Conservation (phyloP, 2,888 invertebrate species). For the Drosophila nr. perissopoda region DNA sequence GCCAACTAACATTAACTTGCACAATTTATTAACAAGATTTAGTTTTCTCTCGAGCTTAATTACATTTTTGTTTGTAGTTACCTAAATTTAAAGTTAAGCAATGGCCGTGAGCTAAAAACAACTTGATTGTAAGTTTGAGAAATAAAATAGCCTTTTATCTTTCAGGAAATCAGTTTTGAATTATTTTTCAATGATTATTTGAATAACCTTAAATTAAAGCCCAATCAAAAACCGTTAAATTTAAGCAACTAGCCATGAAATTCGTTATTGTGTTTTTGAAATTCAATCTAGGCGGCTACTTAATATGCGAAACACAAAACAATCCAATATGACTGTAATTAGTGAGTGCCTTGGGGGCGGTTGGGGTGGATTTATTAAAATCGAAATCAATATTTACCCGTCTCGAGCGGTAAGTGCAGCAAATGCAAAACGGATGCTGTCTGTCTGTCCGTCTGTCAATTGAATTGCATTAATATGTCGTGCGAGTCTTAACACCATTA, state of each 20-base stretch:
- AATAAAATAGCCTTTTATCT: neutral
- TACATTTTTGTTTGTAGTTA: neutral
- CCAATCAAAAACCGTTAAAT: neutral
- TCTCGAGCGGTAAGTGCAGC: constrained; percentile 24
- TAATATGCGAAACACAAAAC: constrained; percentile 51
- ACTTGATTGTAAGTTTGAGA: neutral
- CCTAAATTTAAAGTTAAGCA: neutral
- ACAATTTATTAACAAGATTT: neutral
- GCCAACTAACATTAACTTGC: neutral
- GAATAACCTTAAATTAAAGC: neutral
- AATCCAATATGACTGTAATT: constrained; percentile 44
- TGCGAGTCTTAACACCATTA: constrained; percentile 75
- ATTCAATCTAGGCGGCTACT: constrained; percentile 12
- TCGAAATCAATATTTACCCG: constrained; percentile 78
- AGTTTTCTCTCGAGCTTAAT: neutral
- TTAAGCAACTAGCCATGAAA: neutral
- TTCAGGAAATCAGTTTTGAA: neutral
- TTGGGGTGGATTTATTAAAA: constrained; percentile 61
- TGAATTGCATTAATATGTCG: constrained; percentile 69
- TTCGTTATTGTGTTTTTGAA: neutral
- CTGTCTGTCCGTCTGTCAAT: constrained; percentile 62
- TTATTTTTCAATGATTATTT: neutral
- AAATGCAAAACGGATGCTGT: constrained; percentile 60
- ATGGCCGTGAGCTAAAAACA: neutral
- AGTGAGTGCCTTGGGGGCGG: constrained; percentile 36